Base-by-base conservation (phyloP, 2,888 invertebrate genomes). In the Aphodius sticticus region DNA sequence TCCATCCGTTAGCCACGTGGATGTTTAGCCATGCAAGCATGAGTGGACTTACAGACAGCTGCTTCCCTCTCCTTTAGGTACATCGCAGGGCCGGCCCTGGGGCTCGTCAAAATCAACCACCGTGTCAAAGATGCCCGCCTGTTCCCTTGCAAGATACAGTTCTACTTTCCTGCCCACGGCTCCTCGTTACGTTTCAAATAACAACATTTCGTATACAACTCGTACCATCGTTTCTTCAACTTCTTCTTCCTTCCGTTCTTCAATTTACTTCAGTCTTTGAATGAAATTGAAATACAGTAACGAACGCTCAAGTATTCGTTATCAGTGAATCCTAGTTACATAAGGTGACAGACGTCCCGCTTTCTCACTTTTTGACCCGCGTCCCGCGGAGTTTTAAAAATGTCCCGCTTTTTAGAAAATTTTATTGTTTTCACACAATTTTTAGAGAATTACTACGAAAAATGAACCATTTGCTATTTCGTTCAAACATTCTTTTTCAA, bases 11-110 rank as follows among this genome's bases (percentile, higher is more conserved):
- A 37, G 74, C 74, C 74, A 74, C 74, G 74, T 74, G 74, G 74
- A 74, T 74, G 74, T 74, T 74, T 37, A 74, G 35, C 74, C 74
- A 74, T 74, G 74, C 74, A 74, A 74, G 74, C 74, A 74, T 74
- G 74, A 74, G 35, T 74, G 74, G 74, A 74, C 36, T 35, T 37
- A 37, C 74, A 74, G 74, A 74, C 74, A 74, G 74, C 74, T 74
- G 74, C 74, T 74, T 74, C 74, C 74, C 74, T 74, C 74, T 37
- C 6, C 74, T 35, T 26, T 35, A 74, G 53, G 74, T 74, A 37
- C 74, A 37, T 53, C 74, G 74, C 74, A 74, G 74, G 74, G 74
- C 74, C 74, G 74, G 74, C 74, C 74, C 36, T 53, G 37, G 74
- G 74, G 36, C 74, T 37, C 37, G 74, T 74, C 74, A 74, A 74